Base-by-base conservation (phyloP, 1,140 invertebrate genomes). In the Leptopilina boulardi region DNA sequence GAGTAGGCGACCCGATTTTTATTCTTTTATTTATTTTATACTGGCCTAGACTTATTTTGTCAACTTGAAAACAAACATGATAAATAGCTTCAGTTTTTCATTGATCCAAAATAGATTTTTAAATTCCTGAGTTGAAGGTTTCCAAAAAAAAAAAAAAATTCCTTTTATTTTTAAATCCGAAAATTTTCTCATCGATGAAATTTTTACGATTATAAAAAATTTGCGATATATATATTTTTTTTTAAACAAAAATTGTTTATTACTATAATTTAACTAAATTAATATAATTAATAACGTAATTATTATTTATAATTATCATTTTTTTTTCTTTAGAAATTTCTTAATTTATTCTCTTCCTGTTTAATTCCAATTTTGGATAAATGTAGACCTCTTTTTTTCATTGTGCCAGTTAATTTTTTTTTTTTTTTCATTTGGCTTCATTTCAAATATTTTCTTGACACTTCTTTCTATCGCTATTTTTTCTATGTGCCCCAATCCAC, bases 1-100 rank as follows among this genome's bases (percentile, higher is more conserved):
- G 59, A 66, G 59, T 66, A 30, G 59, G 59, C 59, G 59, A 66
- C 59, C 59, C 59, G 26, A 26, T 66, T 66, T 66, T 66, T 66
- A 30, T 66, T 59, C 13, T 26, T 66, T 66, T 66, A 66, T 66
- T 66, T 66, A 26, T 66, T 66, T 66, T 66, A 38, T 38, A 38
- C 11, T 34, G 59, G 26, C 59, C 59, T 66, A 66, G 59, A 66
- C 59, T 66, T 66, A 11, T 66, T 66, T 66, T 66, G 26, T 30
- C 23, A 66, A 66, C 59, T 26, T 66, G 59, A 30, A n/a, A 66
- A 66, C 47, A 51, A 51, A 51, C n/a, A 18, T 51, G 47, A 51
- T 51, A 51, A 51, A 51, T 51, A 51, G 18, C 47, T 1, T n/a
- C 11, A 47, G 11, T 47, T n/a, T 47, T 47, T 47, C n/a, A n/a